A percentile compares a stretch with the other conserved stretches of the same genome.
These are phyloP conservation scores for Aphelinus atriplicis DNA, from an alignment of 1,140 invertebrate species.

Conservation along the genomic window DNA sequence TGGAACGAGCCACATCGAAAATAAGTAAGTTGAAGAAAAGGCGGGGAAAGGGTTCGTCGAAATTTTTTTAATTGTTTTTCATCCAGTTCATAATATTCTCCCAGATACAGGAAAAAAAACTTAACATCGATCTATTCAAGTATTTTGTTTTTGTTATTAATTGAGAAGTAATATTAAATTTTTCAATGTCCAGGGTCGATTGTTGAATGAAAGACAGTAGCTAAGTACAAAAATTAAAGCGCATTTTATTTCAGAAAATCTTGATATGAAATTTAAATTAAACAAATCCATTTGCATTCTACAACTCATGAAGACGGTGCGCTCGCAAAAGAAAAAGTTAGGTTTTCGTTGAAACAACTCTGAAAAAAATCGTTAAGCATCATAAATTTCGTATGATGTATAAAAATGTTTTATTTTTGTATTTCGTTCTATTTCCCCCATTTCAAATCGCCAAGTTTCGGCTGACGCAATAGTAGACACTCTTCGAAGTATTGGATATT, in stretches of 20 bases:
- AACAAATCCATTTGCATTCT: conserved; percentile 34
- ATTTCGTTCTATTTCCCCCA: not conserved
- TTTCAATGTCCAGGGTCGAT: not conserved
- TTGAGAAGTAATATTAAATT: too few species aligned
- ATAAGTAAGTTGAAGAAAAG: too few species aligned
- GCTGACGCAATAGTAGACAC: conserved; percentile 5
- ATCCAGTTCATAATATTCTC: too few species aligned
- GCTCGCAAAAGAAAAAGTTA: conserved; percentile 32
- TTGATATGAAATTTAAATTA: conserved; percentile 30
- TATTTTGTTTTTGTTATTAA: too few species aligned
- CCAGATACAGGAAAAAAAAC: too few species aligned
- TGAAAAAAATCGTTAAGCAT: conserved; percentile 1
- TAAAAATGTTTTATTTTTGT: conserved; percentile 15
- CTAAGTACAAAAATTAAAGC: conserved; percentile 37
- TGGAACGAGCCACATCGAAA: too few species aligned
- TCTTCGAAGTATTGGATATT: conserved; percentile 15
- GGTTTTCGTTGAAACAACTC: conserved; percentile 24
- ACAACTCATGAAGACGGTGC: conserved; percentile 23
- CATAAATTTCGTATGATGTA: conserved; percentile 23
- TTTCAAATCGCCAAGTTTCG: conserved; percentile 7
- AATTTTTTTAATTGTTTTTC: too few species aligned
- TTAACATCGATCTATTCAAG: too few species aligned
- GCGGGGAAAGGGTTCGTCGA: too few species aligned
- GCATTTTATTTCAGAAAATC: conserved; percentile 33
- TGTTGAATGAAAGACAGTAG: conserved; percentile 10